A percentile compares a stretch with the other conserved stretches of the same genome.
Evolutionary conservation across 1,140 invertebrate species (phyloP).

Genomic region (Scaptomyza hsui): DNA sequence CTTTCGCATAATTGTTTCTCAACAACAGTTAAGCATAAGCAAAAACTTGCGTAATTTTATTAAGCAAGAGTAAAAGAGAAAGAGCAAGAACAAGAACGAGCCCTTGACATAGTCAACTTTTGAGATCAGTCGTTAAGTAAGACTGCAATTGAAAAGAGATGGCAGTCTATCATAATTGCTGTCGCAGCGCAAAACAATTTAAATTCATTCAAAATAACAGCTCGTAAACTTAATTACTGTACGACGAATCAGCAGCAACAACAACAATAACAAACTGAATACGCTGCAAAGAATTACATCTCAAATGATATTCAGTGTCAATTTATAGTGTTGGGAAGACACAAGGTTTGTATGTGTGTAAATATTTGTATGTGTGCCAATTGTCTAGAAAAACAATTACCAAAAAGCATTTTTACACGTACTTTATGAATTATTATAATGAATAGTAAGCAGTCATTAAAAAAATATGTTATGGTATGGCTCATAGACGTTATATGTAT

Average conservation of each 20-base stretch:
- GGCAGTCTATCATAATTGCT: constrained; percentile 43
- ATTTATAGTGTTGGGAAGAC: constrained; percentile 16
- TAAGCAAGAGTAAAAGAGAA: constrained; percentile 34
- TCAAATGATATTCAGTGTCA: constrained; percentile 69
- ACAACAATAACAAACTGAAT: constrained; percentile 27
- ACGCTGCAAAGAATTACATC: constrained; percentile 35
- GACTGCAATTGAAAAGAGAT: constrained; percentile 8
- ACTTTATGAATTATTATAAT: neutral
- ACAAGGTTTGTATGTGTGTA: constrained; percentile 1
- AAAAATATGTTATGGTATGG: constrained; percentile 2
- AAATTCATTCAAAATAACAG: constrained; percentile 64
- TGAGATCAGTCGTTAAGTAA: constrained; percentile 33
- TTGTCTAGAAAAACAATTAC: constrained; percentile 18
- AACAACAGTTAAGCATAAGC: constrained; percentile 49
- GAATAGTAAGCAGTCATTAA: neutral
- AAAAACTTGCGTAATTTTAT: constrained; percentile 72
- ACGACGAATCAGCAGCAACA: constrained; percentile 25
- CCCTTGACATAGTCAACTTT: constrained; percentile 67
- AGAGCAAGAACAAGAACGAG: constrained; percentile 24
- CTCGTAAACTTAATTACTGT: constrained; percentile 65
- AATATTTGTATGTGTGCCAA: neutral
- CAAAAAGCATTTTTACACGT: neutral
- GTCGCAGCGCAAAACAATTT: constrained; percentile 65
- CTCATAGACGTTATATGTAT: neutral
- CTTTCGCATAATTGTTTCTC: constrained; percentile 40